These are phyloP conservation scores for Scaptomyza graminum DNA, from an alignment of 1,140 invertebrate genomes.

Conservation along the genomic window DNA sequence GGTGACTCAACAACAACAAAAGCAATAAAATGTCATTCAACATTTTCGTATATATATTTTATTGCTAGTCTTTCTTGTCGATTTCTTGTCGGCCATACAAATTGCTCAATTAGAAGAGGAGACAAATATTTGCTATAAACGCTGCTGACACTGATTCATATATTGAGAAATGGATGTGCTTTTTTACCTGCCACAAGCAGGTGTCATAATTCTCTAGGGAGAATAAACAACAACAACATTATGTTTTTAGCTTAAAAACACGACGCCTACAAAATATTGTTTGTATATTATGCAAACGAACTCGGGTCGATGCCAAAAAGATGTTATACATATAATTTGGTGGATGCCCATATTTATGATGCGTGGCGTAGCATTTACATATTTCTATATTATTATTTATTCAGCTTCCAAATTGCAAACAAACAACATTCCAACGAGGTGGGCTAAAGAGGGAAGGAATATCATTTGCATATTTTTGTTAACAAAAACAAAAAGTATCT, in stretches of 20 bases:
- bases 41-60: neutral
- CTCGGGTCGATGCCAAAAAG: slow-evolving; percentile 16
- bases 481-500: slow-evolving; percentile 30
- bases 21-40: slow-evolving; percentile 32
- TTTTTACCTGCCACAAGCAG: slow-evolving; percentile 40
- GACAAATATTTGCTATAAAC: slow-evolving; percentile 46
- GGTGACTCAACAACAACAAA: slow-evolving; percentile 16
- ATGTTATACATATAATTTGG: slow-evolving; percentile 3
- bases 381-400: slow-evolving; percentile 64
- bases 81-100: slow-evolving; percentile 38
- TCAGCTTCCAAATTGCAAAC: slow-evolving; percentile 69
- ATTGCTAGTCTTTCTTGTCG: neutral
- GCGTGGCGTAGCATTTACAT: slow-evolving; percentile 63
- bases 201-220: slow-evolving; percentile 57
- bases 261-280: slow-evolving; percentile 59
- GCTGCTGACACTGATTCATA: slow-evolving; percentile 27
- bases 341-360: slow-evolving; percentile 28
- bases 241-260: slow-evolving; percentile 62
- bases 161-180: slow-evolving; percentile 29
- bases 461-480: slow-evolving; percentile 41
- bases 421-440: slow-evolving; percentile 41
- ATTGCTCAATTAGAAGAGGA: slow-evolving; percentile 59
- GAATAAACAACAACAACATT: slow-evolving; percentile 46
- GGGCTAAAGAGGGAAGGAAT: slow-evolving; percentile 20
- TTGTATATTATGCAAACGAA: slow-evolving; percentile 46